phyloP scores from a whole-genome alignment of 2,797 vertebrate genomes.

The Ambastaia sidthimunki region DNA sequence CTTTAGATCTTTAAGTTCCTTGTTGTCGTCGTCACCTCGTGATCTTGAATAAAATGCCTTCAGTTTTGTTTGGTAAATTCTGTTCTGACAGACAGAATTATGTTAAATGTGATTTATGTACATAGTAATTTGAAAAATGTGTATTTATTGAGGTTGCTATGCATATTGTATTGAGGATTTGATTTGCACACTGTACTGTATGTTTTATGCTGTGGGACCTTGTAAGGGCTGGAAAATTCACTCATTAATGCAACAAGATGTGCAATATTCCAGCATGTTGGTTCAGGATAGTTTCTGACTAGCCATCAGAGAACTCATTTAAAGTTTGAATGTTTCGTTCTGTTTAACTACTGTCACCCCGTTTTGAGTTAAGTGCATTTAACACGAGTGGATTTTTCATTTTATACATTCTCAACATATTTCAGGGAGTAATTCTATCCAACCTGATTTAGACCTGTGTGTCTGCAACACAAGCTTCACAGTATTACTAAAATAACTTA shows the following conservation, averaged over 20 bases:
- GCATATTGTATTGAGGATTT: not conserved
- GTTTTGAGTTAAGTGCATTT: not conserved
- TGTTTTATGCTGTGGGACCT: slow-evolving; percentile 12
- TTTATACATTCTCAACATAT: not conserved
- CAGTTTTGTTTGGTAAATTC: not conserved
- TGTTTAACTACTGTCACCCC: not conserved
- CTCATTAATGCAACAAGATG: slow-evolving; percentile 22
- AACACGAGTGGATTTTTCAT: not conserved
- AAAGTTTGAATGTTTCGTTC: not conserved
- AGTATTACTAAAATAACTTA: slow-evolving; percentile 3
- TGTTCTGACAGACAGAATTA: slow-evolving; percentile 9
- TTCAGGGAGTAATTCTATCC: not conserved
- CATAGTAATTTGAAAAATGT: not conserved
- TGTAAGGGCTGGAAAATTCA: not conserved
- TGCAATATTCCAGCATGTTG: slow-evolving; percentile 3
- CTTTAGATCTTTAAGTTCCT: not conserved
- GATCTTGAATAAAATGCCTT: not conserved
- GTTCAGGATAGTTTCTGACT: not conserved
- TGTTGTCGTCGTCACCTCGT: not conserved
- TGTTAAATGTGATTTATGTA: not conserved
- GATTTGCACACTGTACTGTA: slow-evolving; percentile 10
- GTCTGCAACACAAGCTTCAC: not conserved
- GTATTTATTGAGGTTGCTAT: slow-evolving; percentile 33
- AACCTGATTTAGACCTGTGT: not conserved
- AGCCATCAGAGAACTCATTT: not conserved